Percentiles rank a stretch among this genome's conserved stretches.
Conservation (phyloP, 2,113 vertebrate genomes). For the Chelonoidis abingdonii region DNA sequence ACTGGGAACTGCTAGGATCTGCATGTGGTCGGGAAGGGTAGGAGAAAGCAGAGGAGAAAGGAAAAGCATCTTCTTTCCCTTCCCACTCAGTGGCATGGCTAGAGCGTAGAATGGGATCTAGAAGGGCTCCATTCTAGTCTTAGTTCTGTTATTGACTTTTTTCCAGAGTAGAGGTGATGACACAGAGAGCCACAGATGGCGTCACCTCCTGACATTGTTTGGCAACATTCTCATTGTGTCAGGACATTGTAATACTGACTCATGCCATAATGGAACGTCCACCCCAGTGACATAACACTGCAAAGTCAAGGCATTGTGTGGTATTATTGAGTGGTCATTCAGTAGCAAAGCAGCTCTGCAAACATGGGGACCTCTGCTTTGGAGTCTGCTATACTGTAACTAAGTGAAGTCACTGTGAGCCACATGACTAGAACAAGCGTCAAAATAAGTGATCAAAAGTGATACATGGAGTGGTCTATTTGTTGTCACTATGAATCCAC, state of each 20-base stretch:
- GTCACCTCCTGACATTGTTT: not conserved
- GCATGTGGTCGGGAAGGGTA: not conserved
- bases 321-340: not conserved
- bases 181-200: conserved; percentile 25
- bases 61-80: not conserved
- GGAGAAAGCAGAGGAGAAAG: not conserved
- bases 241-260: conserved; percentile 13
- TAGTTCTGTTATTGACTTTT: conserved; percentile 11
- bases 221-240: not conserved
- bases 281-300: not conserved
- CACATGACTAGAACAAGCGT: accelerated
- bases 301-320: conserved; percentile 17
- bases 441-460: not conserved
- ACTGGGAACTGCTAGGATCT: accelerated
- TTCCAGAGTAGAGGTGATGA: not conserved
- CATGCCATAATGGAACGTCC: not conserved
- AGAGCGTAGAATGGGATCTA: not conserved
- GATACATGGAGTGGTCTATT: accelerated
- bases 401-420: not conserved
- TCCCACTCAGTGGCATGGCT: not conserved
- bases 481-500: not conserved
- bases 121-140: conserved; percentile 28
- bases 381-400: not conserved
- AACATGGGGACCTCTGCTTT: not conserved
- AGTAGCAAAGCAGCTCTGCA: not conserved